Evolutionary conservation across 2,888 invertebrate genomes (phyloP), one percentile per base, ranked within the genome.

Genomic region (Chymomyza fuscimana): DNA sequence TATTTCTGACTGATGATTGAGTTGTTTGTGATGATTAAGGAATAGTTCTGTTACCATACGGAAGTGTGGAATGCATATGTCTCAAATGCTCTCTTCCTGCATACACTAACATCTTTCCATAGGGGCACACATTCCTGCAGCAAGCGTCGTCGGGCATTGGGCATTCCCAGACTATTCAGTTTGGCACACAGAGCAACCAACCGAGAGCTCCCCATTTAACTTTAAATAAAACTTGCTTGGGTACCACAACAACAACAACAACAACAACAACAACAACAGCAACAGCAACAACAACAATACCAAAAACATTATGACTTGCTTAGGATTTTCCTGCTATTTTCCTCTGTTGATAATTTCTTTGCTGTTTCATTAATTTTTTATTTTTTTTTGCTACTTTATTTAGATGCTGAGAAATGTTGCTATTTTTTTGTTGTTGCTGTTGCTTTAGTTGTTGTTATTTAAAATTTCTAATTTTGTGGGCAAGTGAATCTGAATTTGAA

Each of bases 391-490:
- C 82, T 81, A 82, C 87, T 85, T 87, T 79, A 80, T 79, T 85
- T 82, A 82, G 78, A 80, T 60, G 72, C 82, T 72, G 76, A 87
- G 76, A 85, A 82, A 83, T 87, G 74, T 72, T 85, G 78, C 74
- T 74, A 72, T 81, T 76, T 80, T 74, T 63, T 67, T 78, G 67
- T 63, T 75, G 67, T 61, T 67, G 54, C 40, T 69, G 54, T 56
- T 69, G 73, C 58, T 73, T 67, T n/a, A 63, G 58, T 22, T 64
- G 60, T 36, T 65, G 78, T 69, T 80, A 80, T 72, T 86, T 86
- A 76, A 84, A 85, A 80, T 87, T 85, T 85, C 88, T 87, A 87
- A 85, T 85, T 85, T 85, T 86, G 84, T 85, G 87, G 88, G 84
- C 88, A 85, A 85, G 84, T 86, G 88, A 86, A 81, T 86, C 80